Conservation (phyloP, 53 echinoderm and acorn worm genomes). For the Apostichopus leukothele region DNA sequence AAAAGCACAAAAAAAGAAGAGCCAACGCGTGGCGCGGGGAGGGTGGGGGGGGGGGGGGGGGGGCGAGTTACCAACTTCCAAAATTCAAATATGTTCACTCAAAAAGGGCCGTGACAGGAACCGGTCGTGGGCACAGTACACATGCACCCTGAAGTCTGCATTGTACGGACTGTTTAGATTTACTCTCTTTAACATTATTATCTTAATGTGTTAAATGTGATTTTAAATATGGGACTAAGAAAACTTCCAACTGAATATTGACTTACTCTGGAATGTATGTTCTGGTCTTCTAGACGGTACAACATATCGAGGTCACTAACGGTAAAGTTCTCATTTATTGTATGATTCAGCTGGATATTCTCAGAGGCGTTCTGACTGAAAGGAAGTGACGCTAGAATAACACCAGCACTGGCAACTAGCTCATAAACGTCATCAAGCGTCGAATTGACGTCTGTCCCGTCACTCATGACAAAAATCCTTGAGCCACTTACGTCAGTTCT, state of each 20-base stretch:
- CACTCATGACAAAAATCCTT: conserved; percentile 37
- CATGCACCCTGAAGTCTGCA: too few relatives aligned
- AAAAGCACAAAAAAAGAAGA: too few relatives aligned
- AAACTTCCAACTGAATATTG: background rate
- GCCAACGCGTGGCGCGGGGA: too few relatives aligned
- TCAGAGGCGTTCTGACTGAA: conserved; percentile 25
- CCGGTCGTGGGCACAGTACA: too few relatives aligned
- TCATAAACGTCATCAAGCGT: conserved; percentile 1
- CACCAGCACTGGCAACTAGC: conserved; percentile 1
- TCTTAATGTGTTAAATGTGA: too few relatives aligned
- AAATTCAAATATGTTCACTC: too few relatives aligned
- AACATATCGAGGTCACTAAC: background rate
- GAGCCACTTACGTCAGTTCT: background rate
- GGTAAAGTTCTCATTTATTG: conserved; percentile 16
- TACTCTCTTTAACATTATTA: too few relatives aligned
- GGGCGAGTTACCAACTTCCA: too few relatives aligned
- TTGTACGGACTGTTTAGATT: too few relatives aligned
- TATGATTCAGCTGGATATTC: conserved; percentile 31
- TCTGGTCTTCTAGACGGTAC: background rate
- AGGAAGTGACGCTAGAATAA: conserved; percentile 11
- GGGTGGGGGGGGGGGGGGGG: too few relatives aligned
- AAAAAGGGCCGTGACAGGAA: too few relatives aligned
- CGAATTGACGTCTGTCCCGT: conserved; percentile 4
- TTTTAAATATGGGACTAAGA: background rate
- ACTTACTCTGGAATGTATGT: background rate